Percentiles rank a stretch among this genome's conserved stretches.
phyloP scores from a whole-genome alignment of 2,113 vertebrate species.

The Mormoops blainvillei region DNA sequence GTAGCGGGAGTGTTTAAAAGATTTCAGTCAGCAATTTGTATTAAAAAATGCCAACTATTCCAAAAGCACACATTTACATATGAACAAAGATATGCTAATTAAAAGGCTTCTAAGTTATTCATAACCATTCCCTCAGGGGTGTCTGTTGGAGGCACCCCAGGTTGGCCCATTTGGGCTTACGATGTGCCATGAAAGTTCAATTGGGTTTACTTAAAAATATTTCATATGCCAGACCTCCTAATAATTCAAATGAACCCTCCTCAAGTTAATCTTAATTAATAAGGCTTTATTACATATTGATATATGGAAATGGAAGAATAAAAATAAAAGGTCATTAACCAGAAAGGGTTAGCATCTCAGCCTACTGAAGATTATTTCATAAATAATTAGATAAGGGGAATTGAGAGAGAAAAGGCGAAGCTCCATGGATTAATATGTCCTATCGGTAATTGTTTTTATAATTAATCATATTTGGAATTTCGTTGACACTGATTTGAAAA shows the following conservation, averaged over 20 bases:
- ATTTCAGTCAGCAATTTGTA: conserved; percentile 42
- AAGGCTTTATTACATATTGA: conserved; percentile 70
- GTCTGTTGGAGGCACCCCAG: not conserved
- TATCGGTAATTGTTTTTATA: conserved; percentile 49
- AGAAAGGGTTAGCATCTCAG: conserved; percentile 38
- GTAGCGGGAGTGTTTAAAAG: conserved; percentile 36
- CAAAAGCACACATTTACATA: conserved; percentile 71
- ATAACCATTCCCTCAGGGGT: conserved; percentile 42
- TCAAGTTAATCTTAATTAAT: conserved; percentile 65
- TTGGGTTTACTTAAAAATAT: conserved; percentile 63
- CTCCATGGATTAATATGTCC: conserved; percentile 14
- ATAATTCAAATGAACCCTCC: conserved; percentile 67
- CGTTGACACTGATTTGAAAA: conserved; percentile 26
- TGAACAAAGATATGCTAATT: conserved; percentile 69
- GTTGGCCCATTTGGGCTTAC: conserved; percentile 46
- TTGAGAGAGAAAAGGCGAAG: not conserved
- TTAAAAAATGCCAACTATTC: conserved; percentile 55
- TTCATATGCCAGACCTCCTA: conserved; percentile 44
- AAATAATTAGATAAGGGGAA: conserved; percentile 57
- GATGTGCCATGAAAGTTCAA: conserved; percentile 61
- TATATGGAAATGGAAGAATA: conserved; percentile 66
- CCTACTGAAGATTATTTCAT: conserved; percentile 33
- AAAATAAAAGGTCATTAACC: conserved; percentile 67
- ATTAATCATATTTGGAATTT: conserved; percentile 40
- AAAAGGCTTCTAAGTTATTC: conserved; percentile 67